Evolutionary conservation across 2,797 vertebrate species (phyloP).

Genomic region (Phataginus tricuspis): DNA sequence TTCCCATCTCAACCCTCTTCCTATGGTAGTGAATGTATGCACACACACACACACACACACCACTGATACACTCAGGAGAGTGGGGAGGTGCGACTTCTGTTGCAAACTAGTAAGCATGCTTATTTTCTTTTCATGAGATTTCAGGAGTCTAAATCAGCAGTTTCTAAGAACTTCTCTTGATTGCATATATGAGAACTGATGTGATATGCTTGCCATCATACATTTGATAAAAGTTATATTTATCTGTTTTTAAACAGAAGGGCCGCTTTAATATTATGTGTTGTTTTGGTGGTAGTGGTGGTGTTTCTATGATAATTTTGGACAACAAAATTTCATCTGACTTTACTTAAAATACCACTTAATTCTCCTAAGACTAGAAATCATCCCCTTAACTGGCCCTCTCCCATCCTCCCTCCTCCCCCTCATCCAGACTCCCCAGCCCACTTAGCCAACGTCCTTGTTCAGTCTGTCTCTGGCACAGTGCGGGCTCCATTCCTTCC

Average conservation of each 20-base stretch:
- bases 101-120: background rate
- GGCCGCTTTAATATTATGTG: background rate
- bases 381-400: background rate
- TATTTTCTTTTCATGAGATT: background rate
- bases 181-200: background rate
- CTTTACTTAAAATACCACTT: conserved; percentile 57
- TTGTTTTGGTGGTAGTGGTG: background rate
- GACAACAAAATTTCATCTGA: conserved; percentile 31
- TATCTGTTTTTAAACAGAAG: conserved; percentile 43
- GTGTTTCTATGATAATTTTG: conserved; percentile 34
- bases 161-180: background rate
- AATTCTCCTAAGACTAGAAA: background rate
- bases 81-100: background rate
- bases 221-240: background rate
- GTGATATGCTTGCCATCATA: background rate
- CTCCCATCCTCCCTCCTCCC: background rate
- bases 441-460: background rate
- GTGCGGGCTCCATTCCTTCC: background rate
- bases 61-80: background rate
- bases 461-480: background rate
- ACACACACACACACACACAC: background rate
- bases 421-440: background rate
- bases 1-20: background rate
- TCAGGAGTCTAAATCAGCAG: conserved; percentile 15
- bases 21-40: background rate